These are phyloP conservation scores for Eciton burchellii DNA, from an alignment of 1,140 invertebrate species.

Conservation along the genomic window DNA sequence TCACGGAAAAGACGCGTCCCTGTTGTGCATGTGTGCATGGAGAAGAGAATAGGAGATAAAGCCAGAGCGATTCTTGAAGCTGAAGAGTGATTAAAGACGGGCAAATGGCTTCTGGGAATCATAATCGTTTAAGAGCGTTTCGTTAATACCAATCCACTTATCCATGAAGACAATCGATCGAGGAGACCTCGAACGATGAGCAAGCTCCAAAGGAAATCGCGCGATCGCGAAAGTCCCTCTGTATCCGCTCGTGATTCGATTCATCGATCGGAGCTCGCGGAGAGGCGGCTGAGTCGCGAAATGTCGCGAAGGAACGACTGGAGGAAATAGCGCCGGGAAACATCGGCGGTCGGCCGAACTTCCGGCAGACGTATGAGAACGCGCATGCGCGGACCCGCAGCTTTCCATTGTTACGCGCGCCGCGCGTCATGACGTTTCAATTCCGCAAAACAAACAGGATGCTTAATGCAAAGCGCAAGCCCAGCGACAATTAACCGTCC, in stretches of 20 bases:
- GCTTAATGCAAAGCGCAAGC: conserved; percentile 5
- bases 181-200: conserved; percentile 40
- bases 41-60: neutral
- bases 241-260: conserved; percentile 52
- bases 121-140: no score
- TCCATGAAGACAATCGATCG: no score
- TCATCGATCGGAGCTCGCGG: conserved; percentile 52
- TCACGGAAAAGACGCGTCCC: neutral
- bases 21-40: no score
- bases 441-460: conserved; percentile 47
- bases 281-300: conserved; percentile 50
- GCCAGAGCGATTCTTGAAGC: neutral
- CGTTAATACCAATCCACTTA: no score
- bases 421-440: conserved; percentile 58
- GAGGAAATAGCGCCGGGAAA: conserved; percentile 30
- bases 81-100: neutral
- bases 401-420: conserved; percentile 44
- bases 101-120: neutral
- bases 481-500: conserved; percentile 57
- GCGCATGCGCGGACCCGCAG: neutral
- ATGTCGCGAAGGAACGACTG: conserved; percentile 53
- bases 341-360: conserved; percentile 52
- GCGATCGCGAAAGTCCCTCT: conserved; percentile 31
- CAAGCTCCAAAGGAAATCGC: conserved; percentile 31
- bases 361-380: conserved; percentile 41